phyloP scores from a whole-genome alignment of 2,888 invertebrate genomes.

The Drepana falcataria region DNA sequence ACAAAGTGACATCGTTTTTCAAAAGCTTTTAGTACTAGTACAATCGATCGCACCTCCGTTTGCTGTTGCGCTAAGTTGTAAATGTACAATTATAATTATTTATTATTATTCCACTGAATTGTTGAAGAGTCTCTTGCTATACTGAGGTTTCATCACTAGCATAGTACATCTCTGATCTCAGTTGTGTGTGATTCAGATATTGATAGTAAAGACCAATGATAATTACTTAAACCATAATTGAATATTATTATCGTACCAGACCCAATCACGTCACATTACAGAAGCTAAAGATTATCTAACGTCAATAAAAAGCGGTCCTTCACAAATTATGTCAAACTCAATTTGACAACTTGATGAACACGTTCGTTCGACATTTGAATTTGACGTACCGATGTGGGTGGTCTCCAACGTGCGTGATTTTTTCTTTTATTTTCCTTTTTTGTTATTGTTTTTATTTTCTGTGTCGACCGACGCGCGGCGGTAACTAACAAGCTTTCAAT shows the following conservation, averaged over 20 bases:
- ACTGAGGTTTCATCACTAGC: too few species aligned
- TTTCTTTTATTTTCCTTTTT: conserved; percentile 43
- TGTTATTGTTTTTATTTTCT: conserved; percentile 44
- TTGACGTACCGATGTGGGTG: conserved; percentile 71
- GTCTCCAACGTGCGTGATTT: conserved; percentile 50
- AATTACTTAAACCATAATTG: too few species aligned
- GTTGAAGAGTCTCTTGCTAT: too few species aligned
- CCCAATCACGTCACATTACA: conserved; percentile 22
- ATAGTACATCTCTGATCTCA: too few species aligned
- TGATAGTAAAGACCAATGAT: too few species aligned
- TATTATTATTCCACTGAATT: too few species aligned
- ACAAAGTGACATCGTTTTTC: too few species aligned
- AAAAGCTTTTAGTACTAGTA: too few species aligned
- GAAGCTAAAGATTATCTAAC: conserved; percentile 40
- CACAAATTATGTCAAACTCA: conserved; percentile 72
- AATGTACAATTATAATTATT: too few species aligned
- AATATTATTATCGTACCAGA: background rate
- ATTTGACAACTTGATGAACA: conserved; percentile 78
- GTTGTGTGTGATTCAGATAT: too few species aligned
- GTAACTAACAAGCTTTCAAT: conserved; percentile 69
- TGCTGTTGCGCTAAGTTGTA: too few species aligned
- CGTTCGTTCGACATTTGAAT: conserved; percentile 64
- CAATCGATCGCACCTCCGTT: too few species aligned
- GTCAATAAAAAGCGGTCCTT: conserved; percentile 53
- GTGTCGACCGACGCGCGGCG: conserved; percentile 52